These are phyloP conservation scores for Macropis europaea DNA, from an alignment of 2,888 invertebrate species.

Conservation along the genomic window DNA sequence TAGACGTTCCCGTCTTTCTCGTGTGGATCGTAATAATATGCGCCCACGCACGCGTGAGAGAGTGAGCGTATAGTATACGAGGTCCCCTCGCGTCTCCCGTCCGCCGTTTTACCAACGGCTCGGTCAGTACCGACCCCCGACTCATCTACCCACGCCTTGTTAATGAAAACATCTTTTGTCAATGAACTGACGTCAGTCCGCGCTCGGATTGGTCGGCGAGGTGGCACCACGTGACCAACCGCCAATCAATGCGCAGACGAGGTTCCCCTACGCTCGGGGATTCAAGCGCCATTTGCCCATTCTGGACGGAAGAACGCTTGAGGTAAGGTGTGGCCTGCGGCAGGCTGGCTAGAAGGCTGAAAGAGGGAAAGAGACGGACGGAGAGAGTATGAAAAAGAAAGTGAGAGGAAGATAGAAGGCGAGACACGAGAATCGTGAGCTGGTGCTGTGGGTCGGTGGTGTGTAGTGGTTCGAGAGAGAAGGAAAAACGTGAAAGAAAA, in stretches of 20 bases:
- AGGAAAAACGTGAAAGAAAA: not conserved
- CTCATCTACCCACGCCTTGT: slow-evolving; percentile 74
- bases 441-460: not conserved
- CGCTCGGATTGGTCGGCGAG: slow-evolving; percentile 72
- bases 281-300: slow-evolving; percentile 73
- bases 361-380: slow-evolving; percentile 16
- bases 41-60: slow-evolving; percentile 65
- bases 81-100: slow-evolving; percentile 31
- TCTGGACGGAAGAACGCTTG: slow-evolving; percentile 75
- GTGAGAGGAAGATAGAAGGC: not conserved
- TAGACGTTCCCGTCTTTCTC: slow-evolving; percentile 34
- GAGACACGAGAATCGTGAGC: not conserved
- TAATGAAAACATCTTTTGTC: slow-evolving; percentile 80
- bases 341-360: slow-evolving; percentile 35
- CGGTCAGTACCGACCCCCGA: slow-evolving; percentile 67
- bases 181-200: slow-evolving; percentile 82
- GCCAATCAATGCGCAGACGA: slow-evolving; percentile 74
- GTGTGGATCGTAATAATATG: slow-evolving; percentile 55
- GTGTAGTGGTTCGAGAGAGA: slow-evolving; percentile 3
- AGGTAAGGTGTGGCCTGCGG: slow-evolving; percentile 74
- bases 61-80: slow-evolving; percentile 53
- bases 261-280: slow-evolving; percentile 68
- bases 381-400: too few relatives aligned
- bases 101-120: slow-evolving; percentile 38
- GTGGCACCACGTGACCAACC: slow-evolving; percentile 78